Base-by-base conservation (phyloP, 2,797 vertebrate species). In the Limnodromus scolopaceus region DNA sequence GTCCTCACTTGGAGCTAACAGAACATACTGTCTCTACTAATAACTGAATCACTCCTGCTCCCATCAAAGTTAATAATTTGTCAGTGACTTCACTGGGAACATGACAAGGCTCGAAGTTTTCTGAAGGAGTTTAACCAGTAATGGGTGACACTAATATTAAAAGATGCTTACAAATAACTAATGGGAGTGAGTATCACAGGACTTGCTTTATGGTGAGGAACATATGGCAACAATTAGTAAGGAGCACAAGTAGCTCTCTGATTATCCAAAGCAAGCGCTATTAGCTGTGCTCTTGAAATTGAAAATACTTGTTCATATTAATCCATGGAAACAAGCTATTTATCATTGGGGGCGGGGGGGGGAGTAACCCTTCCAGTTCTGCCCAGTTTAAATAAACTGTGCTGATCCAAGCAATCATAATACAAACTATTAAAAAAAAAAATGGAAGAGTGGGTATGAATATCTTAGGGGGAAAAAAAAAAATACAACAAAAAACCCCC, bases 381-480 rank as follows among this genome's bases (percentile, higher is more conserved):
- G 78, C 90, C 90, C 92, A 43, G 87, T 88, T 96, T 84, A 84
- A 94, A 75, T 38, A 80, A 95, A 81, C n/a, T 85, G 39, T 83
- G 72, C 64, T 94, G 82, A 96, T 65, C 88, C 78, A 45, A 82
- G 66, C 16, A 57, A 39, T 53, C 30, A 80, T 34, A 58, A 92
- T 79, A 70, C 45, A 7, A 58, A 43, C 32, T 66, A 81, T 49
- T 30, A 36, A 64, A 66, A 32, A 3, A 63, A 16, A 93, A 72
- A 83, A 36, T 6, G 3, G 23, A 95, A 88, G n/a, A 76, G 57
- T 25, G 28, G 61, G 60, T 2, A 43, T 16, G 58, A 72, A 53
- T 75, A 84, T 77, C 16, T n/a, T 64, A 57, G n/a, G 36, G 60
- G 20, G 28, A 10, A 69, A 6, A 41, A 69, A 6, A 41, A 60